These are phyloP conservation scores for Xerus inauris DNA, from an alignment of 2,113 vertebrate genomes.

Conservation along the genomic window DNA sequence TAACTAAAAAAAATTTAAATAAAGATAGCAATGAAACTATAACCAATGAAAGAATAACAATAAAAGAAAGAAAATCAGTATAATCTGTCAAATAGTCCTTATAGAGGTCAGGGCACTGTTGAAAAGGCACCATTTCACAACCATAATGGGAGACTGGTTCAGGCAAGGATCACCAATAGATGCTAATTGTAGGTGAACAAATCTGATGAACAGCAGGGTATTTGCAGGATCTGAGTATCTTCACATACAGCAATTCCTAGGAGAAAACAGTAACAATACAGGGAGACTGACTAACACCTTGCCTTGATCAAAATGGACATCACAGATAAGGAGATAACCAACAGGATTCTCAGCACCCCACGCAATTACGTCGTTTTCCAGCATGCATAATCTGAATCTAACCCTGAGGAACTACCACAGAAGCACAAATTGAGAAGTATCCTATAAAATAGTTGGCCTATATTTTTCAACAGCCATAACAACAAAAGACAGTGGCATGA, in stretches of 20 bases:
- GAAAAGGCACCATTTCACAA: background rate
- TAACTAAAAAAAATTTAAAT: background rate
- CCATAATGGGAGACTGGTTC: background rate
- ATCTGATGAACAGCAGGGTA: background rate
- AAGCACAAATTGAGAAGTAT: background rate
- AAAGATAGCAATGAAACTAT: background rate
- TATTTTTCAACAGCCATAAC: background rate
- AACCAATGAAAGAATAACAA: background rate
- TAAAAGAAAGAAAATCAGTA: constrained; percentile 3
- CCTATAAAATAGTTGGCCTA: background rate
- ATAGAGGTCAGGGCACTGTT: background rate
- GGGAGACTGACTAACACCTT: background rate
- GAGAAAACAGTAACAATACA: background rate
- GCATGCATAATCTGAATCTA: background rate
- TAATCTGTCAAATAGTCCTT: background rate
- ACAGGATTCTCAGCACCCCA: no score
- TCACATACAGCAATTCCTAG: background rate
- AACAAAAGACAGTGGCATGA: background rate
- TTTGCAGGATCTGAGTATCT: background rate
- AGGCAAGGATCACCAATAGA: background rate
- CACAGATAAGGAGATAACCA: background rate
- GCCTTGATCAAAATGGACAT: background rate
- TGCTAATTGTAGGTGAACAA: background rate
- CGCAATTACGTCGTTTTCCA: background rate
- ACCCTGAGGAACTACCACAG: background rate